These are phyloP conservation scores for Apodemus sylvaticus DNA, from an alignment of 2,113 vertebrate genomes.

Conservation along the genomic window DNA sequence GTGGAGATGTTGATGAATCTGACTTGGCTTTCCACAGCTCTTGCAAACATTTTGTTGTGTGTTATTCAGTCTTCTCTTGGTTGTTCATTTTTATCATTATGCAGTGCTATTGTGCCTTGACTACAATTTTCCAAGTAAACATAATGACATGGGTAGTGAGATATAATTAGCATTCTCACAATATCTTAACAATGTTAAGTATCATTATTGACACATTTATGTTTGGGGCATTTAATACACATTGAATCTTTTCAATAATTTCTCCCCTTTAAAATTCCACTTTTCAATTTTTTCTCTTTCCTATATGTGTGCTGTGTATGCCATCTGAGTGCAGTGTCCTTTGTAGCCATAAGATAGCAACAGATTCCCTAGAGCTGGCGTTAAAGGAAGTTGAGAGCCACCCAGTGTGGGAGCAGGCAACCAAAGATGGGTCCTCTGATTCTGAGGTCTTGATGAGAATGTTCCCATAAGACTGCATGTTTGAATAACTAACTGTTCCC, in stretches of 20 bases:
- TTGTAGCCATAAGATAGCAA: too few relatives aligned
- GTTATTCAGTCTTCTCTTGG: not conserved
- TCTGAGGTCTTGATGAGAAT: not conserved
- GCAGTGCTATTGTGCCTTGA: not conserved
- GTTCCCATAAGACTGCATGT: not conserved
- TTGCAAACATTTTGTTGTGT: constrained; percentile 53
- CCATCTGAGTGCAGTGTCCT: not conserved
- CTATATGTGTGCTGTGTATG: not conserved
- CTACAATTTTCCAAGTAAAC: constrained; percentile 8
- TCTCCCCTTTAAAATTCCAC: not conserved
- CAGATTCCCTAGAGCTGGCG: not conserved
- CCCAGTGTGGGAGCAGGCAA: not conserved
- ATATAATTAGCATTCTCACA: not conserved
- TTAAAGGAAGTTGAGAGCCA: not conserved
- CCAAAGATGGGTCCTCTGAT: not conserved
- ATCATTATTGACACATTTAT: not conserved
- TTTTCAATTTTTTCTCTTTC: not conserved
- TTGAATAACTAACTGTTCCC: too few relatives aligned
- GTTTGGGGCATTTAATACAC: not conserved
- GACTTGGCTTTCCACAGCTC: constrained; percentile 30
- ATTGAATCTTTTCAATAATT: constrained; percentile 26
- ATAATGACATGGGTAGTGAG: not conserved
- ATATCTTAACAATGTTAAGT: not conserved
- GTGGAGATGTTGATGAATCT: constrained; percentile 32
- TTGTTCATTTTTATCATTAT: not conserved